These are phyloP conservation scores for Erpornis zantholeuca DNA, from an alignment of 2,113 vertebrate genomes.

Conservation along the genomic window DNA sequence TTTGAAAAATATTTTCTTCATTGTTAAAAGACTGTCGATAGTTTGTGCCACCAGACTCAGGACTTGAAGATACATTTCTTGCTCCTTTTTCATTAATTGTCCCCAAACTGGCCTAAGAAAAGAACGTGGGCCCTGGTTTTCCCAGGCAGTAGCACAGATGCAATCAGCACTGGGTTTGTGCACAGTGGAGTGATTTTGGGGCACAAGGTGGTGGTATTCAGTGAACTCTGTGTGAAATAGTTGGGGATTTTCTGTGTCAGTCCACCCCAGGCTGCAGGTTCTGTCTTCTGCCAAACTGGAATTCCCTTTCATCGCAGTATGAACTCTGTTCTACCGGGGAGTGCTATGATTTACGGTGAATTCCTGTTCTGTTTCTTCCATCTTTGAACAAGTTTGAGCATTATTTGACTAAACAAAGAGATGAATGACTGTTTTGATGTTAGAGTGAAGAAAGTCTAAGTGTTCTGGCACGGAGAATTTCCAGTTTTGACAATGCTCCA, in stretches of 20 bases:
- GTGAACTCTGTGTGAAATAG: background rate
- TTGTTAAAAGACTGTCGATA: background rate
- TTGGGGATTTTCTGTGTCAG: background rate
- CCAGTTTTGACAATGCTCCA: background rate
- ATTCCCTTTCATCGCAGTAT: background rate
- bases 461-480: background rate
- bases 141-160: background rate
- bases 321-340: background rate
- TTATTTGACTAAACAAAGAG: slow-evolving; percentile 29
- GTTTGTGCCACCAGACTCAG: background rate
- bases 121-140: background rate
- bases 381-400: slow-evolving; percentile 36
- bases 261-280: background rate
- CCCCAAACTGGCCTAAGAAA: background rate
- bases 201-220: background rate
- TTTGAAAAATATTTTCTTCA: background rate
- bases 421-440: slow-evolving; percentile 32
- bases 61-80: background rate
- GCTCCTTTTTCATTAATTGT: background rate
- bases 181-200: background rate
- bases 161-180: background rate
- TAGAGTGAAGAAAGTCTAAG: slow-evolving; percentile 2
- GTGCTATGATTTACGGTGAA: background rate
- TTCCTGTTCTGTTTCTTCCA: slow-evolving; percentile 5
- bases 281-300: background rate